Conservation (phyloP, 2,888 invertebrate species). For the Lochmaea crataegi region DNA sequence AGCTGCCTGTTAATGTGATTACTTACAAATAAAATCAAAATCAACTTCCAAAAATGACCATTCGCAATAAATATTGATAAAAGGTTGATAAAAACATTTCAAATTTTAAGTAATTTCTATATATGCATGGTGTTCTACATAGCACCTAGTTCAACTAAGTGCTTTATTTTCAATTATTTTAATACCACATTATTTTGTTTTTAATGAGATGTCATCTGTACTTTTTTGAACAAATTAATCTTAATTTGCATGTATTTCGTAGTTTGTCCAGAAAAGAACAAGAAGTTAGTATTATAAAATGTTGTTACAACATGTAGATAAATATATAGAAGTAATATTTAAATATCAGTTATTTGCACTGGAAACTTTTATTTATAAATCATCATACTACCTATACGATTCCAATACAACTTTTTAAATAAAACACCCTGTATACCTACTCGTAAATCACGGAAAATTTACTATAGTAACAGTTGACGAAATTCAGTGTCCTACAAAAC, state of each 20-base stretch:
- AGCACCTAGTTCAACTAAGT: no score
- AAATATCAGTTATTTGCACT: background rate
- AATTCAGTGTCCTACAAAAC: no score
- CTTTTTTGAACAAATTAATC: constrained; percentile 24
- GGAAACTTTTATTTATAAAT: background rate
- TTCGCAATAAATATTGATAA: no score
- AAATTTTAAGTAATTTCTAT: background rate
- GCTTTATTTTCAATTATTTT: background rate
- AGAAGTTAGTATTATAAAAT: background rate
- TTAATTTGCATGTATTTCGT: constrained; percentile 27
- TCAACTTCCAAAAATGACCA: no score
- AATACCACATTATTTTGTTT: background rate
- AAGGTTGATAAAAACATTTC: constrained; percentile 16
- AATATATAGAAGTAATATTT: background rate
- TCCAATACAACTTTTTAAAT: no score
- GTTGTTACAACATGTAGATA: background rate
- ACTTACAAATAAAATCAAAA: no score
- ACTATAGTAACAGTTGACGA: no score
- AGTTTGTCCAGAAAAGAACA: constrained; percentile 27
- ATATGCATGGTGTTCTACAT: constrained; percentile 20
- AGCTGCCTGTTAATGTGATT: no score
- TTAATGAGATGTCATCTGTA: constrained; percentile 10
- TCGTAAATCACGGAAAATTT: no score
- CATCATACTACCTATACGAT: no score
- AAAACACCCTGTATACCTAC: no score